Conservation (phyloP, 2,797 vertebrate species). For the Orientallactaga sibirica region DNA sequence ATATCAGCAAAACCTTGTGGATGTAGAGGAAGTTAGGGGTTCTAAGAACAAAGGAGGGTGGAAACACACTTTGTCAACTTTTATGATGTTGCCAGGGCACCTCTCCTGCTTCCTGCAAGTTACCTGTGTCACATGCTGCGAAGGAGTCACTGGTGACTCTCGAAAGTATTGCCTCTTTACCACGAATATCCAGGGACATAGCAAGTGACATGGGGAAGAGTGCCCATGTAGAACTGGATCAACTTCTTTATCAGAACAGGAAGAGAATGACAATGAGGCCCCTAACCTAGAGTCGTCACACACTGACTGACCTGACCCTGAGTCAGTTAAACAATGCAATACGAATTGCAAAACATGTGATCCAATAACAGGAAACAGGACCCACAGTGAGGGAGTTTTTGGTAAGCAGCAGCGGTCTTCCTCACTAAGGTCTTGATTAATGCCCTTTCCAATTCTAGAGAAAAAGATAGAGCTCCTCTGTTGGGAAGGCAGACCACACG, state of each 20-base stretch:
- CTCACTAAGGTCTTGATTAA: constrained; percentile 10
- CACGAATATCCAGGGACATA: not conserved
- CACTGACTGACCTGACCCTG: not conserved
- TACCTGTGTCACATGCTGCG: no score
- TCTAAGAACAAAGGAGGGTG: not conserved
- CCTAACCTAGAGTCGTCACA: constrained; percentile 56
- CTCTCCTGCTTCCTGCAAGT: no score
- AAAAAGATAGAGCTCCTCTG: not conserved
- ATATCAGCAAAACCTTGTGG: not conserved
- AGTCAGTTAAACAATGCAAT: constrained; percentile 56
- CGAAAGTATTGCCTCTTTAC: not conserved
- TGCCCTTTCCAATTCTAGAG: constrained; percentile 15
- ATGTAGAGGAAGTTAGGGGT: not conserved
- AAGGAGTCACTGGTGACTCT: not conserved
- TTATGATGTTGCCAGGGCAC: rapidly evolving
- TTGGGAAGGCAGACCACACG: constrained; percentile 71
- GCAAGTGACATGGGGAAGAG: not conserved
- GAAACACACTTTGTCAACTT: not conserved
- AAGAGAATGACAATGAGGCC: constrained; percentile 47
- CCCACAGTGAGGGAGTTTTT: not conserved
- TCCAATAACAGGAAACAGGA: constrained; percentile 60
- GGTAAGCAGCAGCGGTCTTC: constrained; percentile 16
- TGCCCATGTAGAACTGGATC: not conserved
- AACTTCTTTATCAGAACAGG: constrained; percentile 49
- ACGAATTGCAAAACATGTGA: constrained; percentile 17